Conservation (phyloP, 2,797 vertebrate species). For the Agapornis canus region DNA sequence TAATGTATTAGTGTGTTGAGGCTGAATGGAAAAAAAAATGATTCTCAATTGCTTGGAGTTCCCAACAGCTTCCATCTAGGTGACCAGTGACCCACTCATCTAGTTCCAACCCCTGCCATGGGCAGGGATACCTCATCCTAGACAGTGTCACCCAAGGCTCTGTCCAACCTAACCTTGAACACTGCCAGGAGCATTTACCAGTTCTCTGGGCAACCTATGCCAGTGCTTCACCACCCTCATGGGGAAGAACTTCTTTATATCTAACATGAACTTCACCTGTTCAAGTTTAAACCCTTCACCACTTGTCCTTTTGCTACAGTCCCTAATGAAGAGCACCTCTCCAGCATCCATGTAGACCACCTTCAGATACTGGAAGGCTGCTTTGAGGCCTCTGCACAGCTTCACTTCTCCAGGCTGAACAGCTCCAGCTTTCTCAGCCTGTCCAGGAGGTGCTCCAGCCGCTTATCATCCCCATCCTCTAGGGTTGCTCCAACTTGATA, state of each 20-base stretch:
- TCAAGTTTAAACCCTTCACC: background rate
- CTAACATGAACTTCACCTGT: background rate
- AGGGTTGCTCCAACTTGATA: background rate
- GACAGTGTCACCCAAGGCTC: background rate
- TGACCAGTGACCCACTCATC: background rate
- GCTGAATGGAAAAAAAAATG: background rate
- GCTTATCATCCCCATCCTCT: background rate
- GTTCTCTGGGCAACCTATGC: background rate
- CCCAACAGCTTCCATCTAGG: fast-evolving
- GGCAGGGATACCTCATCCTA: background rate
- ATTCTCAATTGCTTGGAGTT: background rate
- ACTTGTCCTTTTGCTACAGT: background rate
- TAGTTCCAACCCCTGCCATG: background rate
- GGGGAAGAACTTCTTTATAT: background rate
- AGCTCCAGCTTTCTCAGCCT: background rate
- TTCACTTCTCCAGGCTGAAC: background rate
- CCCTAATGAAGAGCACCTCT: background rate
- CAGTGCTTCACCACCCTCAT: background rate
- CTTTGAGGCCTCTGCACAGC: background rate
- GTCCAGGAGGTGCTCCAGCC: background rate
- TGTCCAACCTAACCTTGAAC: background rate
- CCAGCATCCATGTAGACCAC: background rate
- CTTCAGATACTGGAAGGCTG: background rate
- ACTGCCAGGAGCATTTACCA: background rate
- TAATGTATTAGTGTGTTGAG: background rate